Conservation (phyloP, 1,140 invertebrate genomes). For the Patella vulgata region DNA sequence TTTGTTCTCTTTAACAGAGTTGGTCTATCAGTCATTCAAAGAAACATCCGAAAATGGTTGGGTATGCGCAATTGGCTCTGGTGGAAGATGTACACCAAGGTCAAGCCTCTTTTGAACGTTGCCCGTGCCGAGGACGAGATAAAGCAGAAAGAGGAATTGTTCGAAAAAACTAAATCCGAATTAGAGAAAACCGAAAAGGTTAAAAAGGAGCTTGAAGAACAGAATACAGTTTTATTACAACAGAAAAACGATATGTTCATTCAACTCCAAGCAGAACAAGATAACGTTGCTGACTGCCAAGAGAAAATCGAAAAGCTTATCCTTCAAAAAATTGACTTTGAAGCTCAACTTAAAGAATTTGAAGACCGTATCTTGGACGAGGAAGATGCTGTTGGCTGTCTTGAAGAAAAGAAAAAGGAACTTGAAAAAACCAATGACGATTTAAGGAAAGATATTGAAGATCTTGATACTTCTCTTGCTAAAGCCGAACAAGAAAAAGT, state of each 20-base stretch:
- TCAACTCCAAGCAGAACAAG: constrained; percentile 78
- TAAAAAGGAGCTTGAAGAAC: constrained; percentile 93
- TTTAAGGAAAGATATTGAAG: constrained; percentile 95
- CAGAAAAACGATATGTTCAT: constrained; percentile 90
- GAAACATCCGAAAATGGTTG: constrained; percentile 98
- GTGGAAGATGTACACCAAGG: constrained; percentile 98
- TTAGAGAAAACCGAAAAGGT: constrained; percentile 93
- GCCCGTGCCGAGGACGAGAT: constrained; percentile 98
- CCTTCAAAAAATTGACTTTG: constrained; percentile 95
- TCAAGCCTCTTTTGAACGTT: constrained; percentile 98
- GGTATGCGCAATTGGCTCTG: constrained; percentile 98
- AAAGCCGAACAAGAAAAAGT: constrained; percentile 91
- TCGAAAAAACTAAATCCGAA: constrained; percentile 90
- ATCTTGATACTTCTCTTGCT: constrained; percentile 88
- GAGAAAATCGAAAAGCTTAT: constrained; percentile 90
- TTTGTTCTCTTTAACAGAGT: constrained; percentile 70
- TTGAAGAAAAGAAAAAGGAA: constrained; percentile 94
- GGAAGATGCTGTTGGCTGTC: constrained; percentile 90
- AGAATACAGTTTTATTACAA: constrained; percentile 82
- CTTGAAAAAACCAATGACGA: constrained; percentile 90
- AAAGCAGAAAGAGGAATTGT: constrained; percentile 95
- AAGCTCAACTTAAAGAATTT: constrained; percentile 93
- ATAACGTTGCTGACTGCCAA: constrained; percentile 79
- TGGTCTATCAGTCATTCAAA: constrained; percentile 95
- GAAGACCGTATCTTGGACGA: constrained; percentile 93